Base-by-base conservation (phyloP, 2,113 vertebrate genomes). In the Callospermophilus lateralis region DNA sequence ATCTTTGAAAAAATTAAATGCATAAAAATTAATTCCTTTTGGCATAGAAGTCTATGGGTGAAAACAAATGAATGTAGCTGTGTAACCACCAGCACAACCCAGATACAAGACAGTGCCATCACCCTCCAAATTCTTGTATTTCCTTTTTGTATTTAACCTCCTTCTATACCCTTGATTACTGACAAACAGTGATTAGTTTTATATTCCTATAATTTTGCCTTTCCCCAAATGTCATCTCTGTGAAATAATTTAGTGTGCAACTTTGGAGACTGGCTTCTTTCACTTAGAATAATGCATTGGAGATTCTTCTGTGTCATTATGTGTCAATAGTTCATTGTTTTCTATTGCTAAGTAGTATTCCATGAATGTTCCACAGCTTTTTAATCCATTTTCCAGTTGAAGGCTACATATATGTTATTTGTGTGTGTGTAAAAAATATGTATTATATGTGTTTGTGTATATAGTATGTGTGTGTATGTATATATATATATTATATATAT, bases 141-240 rank as follows among this genome's bases (percentile, higher is more conserved):
- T 19, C 15, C 1, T 42, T 13, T 51, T 84, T 39, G 51, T 37
- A 61, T 30, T 51, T 95, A 15, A 53, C 4, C 13, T 67, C 39
- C 79, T 61, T 42, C 51, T 87, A 6, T 53, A 53, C 24, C 19
- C 84, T 26, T 22, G 34, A 7, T 37, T 22, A 10, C 17, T 86
- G 76, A 28, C 45, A 78, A 19, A 10, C 1, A 42, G 4, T 13
- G 30, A 37, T 84, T 4, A 92, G 13, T 78, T 58, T 95, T 91
- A 51, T 86, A 28, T 94, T 89, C 10, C 42, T 92, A 5, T 93
- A 72, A 73, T 63, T 90, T 87, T 85, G 26, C 19, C 74, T 93
- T 92, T 94, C 83, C 30, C 2, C 77, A 83, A 51, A 55, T 68
- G 16, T 77, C n/a, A 17, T 58, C n/a, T 80, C 53, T 24, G 7